A percentile compares a stretch with the other conserved stretches of the same genome.
Conservation (phyloP, 2,113 vertebrate genomes). For the Psilopsiagon aurifrons region DNA sequence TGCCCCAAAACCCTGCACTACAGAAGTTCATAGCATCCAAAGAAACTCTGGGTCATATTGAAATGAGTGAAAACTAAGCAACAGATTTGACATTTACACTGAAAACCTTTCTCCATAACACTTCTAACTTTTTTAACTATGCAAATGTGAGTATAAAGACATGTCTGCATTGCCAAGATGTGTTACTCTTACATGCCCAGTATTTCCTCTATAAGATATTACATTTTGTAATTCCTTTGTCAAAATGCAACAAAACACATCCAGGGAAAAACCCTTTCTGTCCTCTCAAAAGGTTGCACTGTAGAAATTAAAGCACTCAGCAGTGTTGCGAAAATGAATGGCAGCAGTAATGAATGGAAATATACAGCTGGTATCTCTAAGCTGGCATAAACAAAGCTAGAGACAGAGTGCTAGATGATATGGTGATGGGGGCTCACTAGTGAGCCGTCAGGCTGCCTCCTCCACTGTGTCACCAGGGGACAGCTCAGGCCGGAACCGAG, state of each 20-base stretch:
- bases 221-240: background rate
- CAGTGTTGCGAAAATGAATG: background rate
- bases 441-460: background rate
- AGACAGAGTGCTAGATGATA: conserved; percentile 12
- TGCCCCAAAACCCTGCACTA: background rate
- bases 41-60: background rate
- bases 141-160: background rate
- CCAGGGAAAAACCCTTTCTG: background rate
- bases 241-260: background rate
- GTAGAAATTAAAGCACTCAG: background rate
- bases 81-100: background rate
- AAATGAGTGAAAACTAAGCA: background rate
- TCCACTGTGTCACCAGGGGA: background rate
- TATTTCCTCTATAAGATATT: background rate
- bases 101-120: background rate
- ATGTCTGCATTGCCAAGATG: background rate
- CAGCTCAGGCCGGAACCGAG: background rate
- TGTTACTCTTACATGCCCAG: background rate
- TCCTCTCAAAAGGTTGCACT: background rate
- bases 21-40: background rate
- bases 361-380: background rate
- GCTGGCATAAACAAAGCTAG: background rate
- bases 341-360: conserved; percentile 42
- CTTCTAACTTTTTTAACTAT: background rate
- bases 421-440: background rate